phyloP scores from a whole-genome alignment of 92 coral and sea anemone species.

The Epizoanthus rinbou region DNA sequence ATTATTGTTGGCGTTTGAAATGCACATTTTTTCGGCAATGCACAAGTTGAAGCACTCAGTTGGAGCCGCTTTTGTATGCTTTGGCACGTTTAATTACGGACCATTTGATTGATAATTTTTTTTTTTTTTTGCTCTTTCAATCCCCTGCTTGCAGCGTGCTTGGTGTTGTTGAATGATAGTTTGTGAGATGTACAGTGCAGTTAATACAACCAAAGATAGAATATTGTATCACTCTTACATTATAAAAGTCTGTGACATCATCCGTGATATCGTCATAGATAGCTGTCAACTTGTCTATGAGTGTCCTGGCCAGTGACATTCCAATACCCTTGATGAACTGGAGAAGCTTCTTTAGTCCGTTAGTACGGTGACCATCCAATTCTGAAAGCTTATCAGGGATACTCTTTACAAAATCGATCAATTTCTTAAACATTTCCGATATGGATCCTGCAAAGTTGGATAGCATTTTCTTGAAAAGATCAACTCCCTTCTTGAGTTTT shows the following conservation, averaged over 20 bases:
- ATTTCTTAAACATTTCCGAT: neutral
- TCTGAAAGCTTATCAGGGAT: neutral
- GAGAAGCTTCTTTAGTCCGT: neutral
- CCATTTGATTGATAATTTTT: no score
- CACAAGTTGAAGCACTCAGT: no score
- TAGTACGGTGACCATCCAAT: neutral
- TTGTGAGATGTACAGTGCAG: neutral
- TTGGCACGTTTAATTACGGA: no score
- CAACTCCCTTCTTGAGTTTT: neutral
- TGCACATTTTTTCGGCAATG: no score
- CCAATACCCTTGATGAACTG: neutral
- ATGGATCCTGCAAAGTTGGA: neutral
- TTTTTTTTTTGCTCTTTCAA: no score
- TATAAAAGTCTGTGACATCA: neutral
- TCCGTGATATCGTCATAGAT: conserved; percentile 1
- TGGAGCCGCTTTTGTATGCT: no score
- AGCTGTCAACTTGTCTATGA: neutral
- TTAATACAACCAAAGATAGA: neutral
- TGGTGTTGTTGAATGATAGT: no score
- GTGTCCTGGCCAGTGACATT: neutral
- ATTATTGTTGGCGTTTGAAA: no score
- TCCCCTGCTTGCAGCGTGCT: no score
- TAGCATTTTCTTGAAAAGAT: neutral
- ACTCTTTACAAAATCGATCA: neutral
- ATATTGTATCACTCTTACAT: neutral